Conservation (phyloP, 2,888 invertebrate species). For the Platycheirus rosarum region DNA sequence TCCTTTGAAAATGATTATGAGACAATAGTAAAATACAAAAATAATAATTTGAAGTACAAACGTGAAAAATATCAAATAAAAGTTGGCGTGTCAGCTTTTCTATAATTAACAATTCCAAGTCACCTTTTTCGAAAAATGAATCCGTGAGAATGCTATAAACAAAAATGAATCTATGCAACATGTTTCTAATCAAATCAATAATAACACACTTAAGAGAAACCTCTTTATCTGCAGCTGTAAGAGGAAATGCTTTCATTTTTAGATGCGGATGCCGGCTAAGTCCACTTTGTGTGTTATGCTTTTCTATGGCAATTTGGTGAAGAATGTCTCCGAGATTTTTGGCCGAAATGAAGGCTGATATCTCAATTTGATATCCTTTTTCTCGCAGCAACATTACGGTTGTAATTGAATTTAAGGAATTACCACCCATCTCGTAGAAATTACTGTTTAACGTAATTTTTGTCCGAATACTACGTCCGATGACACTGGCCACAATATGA, state of each 20-base stretch:
- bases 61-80: conserved; percentile 85
- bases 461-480: conserved; percentile 86
- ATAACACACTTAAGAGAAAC: conserved; percentile 87
- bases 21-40: background rate
- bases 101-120: conserved; percentile 90
- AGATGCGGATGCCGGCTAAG: conserved; percentile 77
- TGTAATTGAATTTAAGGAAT: conserved; percentile 92
- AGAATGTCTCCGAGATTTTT: conserved; percentile 88
- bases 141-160: conserved; percentile 89
- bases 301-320: conserved; percentile 83
- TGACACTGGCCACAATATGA: conserved; percentile 88
- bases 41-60: background rate
- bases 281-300: background rate
- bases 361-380: conserved; percentile 90
- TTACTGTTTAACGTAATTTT: conserved; percentile 87
- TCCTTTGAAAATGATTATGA: conserved; percentile 78
- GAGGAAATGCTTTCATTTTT: conserved; percentile 79
- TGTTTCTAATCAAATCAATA: background rate
- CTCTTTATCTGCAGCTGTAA: conserved; percentile 85
- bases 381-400: conserved; percentile 90
- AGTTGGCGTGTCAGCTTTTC: conserved; percentile 87
- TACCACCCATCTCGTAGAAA: conserved; percentile 93
- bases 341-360: conserved; percentile 91
- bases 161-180: too few relatives aligned
- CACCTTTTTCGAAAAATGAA: conserved; percentile 93